These are phyloP conservation scores for Eristalis pertinax DNA, from an alignment of 2,888 invertebrate genomes.

Conservation along the genomic window DNA sequence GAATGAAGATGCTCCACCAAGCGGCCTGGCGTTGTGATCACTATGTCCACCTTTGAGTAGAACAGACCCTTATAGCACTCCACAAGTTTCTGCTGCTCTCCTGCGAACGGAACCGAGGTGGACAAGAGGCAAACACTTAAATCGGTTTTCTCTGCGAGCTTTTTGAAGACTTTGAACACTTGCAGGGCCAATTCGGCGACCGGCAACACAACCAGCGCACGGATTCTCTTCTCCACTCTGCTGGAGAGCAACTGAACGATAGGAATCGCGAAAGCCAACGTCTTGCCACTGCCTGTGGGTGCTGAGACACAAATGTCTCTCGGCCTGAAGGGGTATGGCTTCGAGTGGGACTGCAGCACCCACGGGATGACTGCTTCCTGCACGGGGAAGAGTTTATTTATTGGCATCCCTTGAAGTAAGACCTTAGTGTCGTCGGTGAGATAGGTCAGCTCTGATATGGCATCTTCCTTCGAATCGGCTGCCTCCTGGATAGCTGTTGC, in stretches of 20 bases:
- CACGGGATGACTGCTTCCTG: constrained; percentile 90
- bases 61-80: constrained; percentile 81
- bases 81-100: constrained; percentile 86
- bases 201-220: constrained; percentile 95
- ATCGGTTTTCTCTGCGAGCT: constrained; percentile 86
- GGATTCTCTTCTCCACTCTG: constrained; percentile 85
- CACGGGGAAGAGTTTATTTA: constrained; percentile 92
- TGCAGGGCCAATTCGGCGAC: constrained; percentile 95
- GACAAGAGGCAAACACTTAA: constrained; percentile 88
- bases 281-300: constrained; percentile 99
- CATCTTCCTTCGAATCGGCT: constrained; percentile 81
- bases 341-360: constrained; percentile 85
- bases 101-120: constrained; percentile 86
- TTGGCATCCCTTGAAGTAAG: constrained; percentile 86
- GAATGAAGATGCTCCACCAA: constrained; percentile 94
- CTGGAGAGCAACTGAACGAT: constrained; percentile 88
- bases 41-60: constrained; percentile 86
- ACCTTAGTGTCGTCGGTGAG: constrained; percentile 86
- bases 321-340: constrained; percentile 86
- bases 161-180: constrained; percentile 91
- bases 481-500: constrained; percentile 86
- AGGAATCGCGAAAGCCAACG: constrained; percentile 95
- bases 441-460: constrained; percentile 82
- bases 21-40: constrained; percentile 96
- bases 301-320: constrained; percentile 97